Conservation (phyloP, 37 sponge, comb jelly and placozoan genomes). For the Spongia lamella region DNA sequence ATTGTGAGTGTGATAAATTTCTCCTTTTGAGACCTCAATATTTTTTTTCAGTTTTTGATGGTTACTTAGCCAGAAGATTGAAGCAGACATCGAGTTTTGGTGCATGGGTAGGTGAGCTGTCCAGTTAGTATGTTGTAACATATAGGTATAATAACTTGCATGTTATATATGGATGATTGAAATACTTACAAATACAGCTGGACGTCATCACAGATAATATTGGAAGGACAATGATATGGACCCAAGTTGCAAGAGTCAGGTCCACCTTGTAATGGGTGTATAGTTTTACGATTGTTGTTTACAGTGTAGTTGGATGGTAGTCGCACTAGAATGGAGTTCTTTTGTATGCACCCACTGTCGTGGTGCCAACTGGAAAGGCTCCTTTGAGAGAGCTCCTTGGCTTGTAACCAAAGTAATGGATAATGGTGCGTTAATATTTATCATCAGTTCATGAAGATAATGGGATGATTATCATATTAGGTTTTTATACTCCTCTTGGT, state of each 20-base stretch:
- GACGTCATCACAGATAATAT: slow-evolving; percentile 73
- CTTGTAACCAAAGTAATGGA: slow-evolving; percentile 77
- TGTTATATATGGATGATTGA: too few species aligned
- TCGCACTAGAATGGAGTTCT: slow-evolving; percentile 64
- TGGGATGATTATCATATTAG: slow-evolving; percentile 20
- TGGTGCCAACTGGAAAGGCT: slow-evolving; percentile 57
- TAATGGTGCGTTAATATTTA: slow-evolving; percentile 42
- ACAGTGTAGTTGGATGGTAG: slow-evolving; percentile 63
- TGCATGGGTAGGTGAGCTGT: slow-evolving; percentile 47
- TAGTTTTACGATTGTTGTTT: background rate
- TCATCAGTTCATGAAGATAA: background rate
- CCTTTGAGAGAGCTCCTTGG: slow-evolving; percentile 60
- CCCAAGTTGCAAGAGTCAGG: slow-evolving; percentile 38
- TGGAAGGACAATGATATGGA: slow-evolving; percentile 64
- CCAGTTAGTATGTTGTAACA: background rate
- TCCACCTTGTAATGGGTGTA: background rate
- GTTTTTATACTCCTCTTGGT: slow-evolving; percentile 56
- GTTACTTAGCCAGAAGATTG: slow-evolving; percentile 47
- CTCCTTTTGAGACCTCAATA: background rate
- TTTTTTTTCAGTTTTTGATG: slow-evolving; percentile 50
- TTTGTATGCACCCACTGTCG: slow-evolving; percentile 69
- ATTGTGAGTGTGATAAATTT: slow-evolving; percentile 42
- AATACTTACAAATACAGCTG: slow-evolving; percentile 32
- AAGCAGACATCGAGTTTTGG: slow-evolving; percentile 60
- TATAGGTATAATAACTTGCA: too few species aligned